Conservation (phyloP, 1,140 invertebrate species). For the Cheumatopsyche charites region DNA sequence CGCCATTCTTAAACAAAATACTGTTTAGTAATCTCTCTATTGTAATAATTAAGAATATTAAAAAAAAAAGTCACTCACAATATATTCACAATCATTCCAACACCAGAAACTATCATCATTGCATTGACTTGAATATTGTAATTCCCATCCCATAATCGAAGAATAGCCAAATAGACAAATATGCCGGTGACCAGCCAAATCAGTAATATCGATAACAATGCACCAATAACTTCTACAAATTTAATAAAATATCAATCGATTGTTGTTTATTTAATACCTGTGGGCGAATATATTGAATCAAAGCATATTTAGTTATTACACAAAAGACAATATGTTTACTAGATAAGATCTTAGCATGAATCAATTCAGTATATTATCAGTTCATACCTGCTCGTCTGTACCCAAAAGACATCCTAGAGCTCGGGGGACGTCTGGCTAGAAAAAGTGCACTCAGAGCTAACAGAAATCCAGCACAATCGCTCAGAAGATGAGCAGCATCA, state of each 20-base stretch:
- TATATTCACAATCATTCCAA: constrained; percentile 85
- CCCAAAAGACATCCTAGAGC: constrained; percentile 77
- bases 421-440: constrained; percentile 69
- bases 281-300: too few species aligned
- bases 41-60: not conserved
- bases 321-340: not conserved
- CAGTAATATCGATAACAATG: constrained; percentile 68
- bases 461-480: constrained; percentile 82
- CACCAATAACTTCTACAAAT: constrained; percentile 68
- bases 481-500: constrained; percentile 83
- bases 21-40: not conserved
- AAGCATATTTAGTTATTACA: not conserved
- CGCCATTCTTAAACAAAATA: constrained; percentile 68
- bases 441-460: constrained; percentile 79
- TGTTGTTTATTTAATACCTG: not conserved
- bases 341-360: too few species aligned
- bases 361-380: not conserved
- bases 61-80: too few species aligned
- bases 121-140: constrained; percentile 82
- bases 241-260: not conserved
- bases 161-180: constrained; percentile 80
- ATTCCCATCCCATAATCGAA: constrained; percentile 72
- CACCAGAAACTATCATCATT: constrained; percentile 85
- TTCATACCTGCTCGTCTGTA: constrained; percentile 74
- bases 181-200: constrained; percentile 90